Conservation (phyloP, 2,888 invertebrate genomes). For the Geotrupes spiniger region DNA sequence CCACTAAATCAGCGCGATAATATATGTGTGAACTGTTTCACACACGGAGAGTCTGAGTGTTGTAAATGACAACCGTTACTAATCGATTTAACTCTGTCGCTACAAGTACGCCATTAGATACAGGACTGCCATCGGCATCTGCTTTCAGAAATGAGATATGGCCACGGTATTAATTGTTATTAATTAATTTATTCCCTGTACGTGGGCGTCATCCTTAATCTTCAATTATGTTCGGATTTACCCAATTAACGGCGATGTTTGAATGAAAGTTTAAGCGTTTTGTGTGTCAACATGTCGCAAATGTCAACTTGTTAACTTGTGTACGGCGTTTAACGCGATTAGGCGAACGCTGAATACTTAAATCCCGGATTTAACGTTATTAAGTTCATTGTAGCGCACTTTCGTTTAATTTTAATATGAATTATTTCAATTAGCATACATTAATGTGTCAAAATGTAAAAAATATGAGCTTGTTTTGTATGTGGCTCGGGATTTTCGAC, state of each 20-base stretch:
- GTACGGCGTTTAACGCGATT: neutral
- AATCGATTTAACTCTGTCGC: constrained; percentile 41
- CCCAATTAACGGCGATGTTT: too few species aligned
- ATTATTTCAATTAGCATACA: neutral
- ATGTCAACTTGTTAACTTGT: too few species aligned
- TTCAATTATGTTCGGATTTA: too few species aligned
- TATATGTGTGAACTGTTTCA: constrained; percentile 28
- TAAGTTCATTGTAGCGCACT: neutral
- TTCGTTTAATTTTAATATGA: too few species aligned
- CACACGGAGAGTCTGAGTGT: constrained; percentile 26
- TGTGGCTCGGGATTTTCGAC: too few species aligned
- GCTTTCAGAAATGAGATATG: constrained; percentile 37
- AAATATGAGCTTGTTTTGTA: too few species aligned
- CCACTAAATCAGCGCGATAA: constrained; percentile 25
- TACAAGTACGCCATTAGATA: constrained; percentile 41
- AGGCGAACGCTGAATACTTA: constrained; percentile 1
- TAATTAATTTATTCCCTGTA: constrained; percentile 37
- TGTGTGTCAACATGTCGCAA: too few species aligned
- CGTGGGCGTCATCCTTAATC: constrained; percentile 7
- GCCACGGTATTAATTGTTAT: constrained; percentile 40
- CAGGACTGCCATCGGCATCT: constrained; percentile 42
- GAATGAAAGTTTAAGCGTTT: too few species aligned
- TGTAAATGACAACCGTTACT: constrained; percentile 42
- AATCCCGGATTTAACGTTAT: constrained; percentile 5
- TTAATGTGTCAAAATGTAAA: neutral